A percentile compares a stretch with the other conserved stretches of the same genome.
Evolutionary conservation across 2,888 invertebrate species (phyloP).

Genomic region (Dusona sp.): DNA sequence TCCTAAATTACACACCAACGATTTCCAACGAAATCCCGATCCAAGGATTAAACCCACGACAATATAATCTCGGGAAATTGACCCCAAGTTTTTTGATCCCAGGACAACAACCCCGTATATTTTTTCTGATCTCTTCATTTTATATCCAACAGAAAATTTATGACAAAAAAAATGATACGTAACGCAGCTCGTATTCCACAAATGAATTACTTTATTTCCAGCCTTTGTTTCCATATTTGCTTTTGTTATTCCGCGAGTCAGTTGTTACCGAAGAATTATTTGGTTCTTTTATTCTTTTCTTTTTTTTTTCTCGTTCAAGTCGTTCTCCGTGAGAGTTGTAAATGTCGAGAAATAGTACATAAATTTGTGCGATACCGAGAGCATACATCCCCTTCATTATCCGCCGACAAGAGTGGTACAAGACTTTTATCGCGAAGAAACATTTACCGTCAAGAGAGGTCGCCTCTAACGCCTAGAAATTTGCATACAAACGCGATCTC

Average conservation of each 20-base stretch:
- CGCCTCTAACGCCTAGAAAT: slow-evolving; percentile 69
- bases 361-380: slow-evolving; percentile 77
- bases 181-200: not conserved
- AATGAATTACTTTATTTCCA: not conserved
- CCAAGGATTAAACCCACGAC: not conserved
- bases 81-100: not conserved
- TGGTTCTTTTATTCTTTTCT: not conserved
- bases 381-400: slow-evolving; percentile 65
- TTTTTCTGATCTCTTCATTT: not conserved
- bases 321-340: slow-evolving; percentile 24
- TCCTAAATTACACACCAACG: not conserved
- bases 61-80: not conserved
- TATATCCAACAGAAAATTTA: not conserved
- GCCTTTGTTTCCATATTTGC: slow-evolving; percentile 6
- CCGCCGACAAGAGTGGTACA: slow-evolving; percentile 70
- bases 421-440: slow-evolving; percentile 82
- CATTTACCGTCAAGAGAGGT: slow-evolving; percentile 77
- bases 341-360: slow-evolving; percentile 72
- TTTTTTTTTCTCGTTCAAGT: not conserved
- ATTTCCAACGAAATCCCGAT: not conserved
- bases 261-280: slow-evolving; percentile 20
- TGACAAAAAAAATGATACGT: not conserved
- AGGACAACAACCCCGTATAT: not conserved
- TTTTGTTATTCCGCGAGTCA: slow-evolving; percentile 16
- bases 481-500: slow-evolving; percentile 82